Conservation (phyloP, 2,113 vertebrate species). For the Edolisoma coerulescens region DNA sequence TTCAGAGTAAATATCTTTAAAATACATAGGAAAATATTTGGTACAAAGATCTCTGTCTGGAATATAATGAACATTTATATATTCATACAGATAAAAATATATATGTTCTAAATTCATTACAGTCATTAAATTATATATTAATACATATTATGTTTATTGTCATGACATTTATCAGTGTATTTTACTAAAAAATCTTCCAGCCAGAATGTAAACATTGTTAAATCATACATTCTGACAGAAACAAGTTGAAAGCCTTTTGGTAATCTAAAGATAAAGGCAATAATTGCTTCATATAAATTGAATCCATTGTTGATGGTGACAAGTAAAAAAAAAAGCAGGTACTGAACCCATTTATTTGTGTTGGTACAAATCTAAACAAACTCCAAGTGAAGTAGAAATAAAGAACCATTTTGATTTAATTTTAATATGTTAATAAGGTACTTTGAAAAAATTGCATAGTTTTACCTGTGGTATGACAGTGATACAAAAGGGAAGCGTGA, state of each 20-base stretch:
- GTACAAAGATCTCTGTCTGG: not conserved
- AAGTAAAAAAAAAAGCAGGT: not conserved
- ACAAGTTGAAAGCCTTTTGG: not conserved
- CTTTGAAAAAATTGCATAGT: not conserved
- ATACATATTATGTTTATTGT: not conserved
- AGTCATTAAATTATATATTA: not conserved
- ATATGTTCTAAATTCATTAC: not conserved
- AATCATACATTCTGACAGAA: not conserved
- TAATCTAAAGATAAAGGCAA: not conserved
- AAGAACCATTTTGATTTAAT: not conserved
- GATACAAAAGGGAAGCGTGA: not conserved
- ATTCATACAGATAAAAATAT: too few species aligned
- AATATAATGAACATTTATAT: not conserved
- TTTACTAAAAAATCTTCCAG: not conserved
- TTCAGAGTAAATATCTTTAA: not conserved
- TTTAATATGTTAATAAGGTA: not conserved
- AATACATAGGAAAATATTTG: not conserved
- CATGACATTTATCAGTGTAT: rapidly evolving
- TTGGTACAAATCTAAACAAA: not conserved
- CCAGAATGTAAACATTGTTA: not conserved
- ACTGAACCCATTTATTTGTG: rapidly evolving
- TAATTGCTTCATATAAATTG: not conserved
- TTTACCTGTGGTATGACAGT: not conserved
- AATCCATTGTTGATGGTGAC: rapidly evolving
- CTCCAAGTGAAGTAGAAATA: not conserved